phyloP scores from a whole-genome alignment of 2,888 invertebrate genomes.

The Acanthoscelides obtectus region DNA sequence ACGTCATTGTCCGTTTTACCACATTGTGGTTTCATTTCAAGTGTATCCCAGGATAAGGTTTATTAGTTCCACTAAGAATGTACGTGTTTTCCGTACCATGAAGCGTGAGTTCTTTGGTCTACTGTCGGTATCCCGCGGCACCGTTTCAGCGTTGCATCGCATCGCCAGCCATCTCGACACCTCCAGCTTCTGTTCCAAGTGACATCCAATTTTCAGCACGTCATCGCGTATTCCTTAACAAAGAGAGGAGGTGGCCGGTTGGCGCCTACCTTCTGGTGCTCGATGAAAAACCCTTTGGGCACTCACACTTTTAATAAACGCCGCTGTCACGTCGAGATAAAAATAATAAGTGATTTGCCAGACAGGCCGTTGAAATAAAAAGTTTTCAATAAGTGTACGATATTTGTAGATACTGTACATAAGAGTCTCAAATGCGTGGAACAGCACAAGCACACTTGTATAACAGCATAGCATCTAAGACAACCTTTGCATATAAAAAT shows the following conservation, averaged over 20 bases:
- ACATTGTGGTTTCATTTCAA: too few species aligned
- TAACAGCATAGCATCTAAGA: too few species aligned
- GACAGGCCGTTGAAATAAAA: neutral
- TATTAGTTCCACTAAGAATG: too few species aligned
- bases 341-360: neutral
- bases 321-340: neutral
- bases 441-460: too few species aligned
- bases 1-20: too few species aligned
- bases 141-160: slow-evolving; percentile 25
- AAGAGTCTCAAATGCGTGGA: too few species aligned
- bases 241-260: neutral
- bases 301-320: neutral
- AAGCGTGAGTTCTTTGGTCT: neutral
- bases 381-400: neutral
- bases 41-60: too few species aligned
- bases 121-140: neutral
- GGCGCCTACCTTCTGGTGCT: neutral
- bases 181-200: slow-evolving; percentile 44
- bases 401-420: too few species aligned
- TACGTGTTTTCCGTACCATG: too few species aligned
- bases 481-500: too few species aligned
- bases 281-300: neutral
- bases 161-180: neutral
- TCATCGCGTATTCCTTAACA: slow-evolving; percentile 34
- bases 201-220: slow-evolving; percentile 50